Base-by-base conservation (phyloP, 2,888 invertebrate genomes). In the Atherix ibis region DNA sequence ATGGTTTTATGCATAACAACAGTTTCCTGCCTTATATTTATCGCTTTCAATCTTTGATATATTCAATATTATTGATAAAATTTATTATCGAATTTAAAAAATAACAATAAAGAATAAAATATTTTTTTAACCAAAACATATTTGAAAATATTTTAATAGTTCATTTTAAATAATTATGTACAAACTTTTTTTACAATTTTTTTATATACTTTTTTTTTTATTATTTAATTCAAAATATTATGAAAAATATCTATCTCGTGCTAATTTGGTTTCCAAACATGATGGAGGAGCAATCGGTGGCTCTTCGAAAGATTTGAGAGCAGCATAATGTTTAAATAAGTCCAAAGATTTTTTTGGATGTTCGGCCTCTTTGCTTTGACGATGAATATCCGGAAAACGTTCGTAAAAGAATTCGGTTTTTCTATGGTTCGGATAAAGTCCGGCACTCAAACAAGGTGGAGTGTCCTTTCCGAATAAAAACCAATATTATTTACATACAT, bases 171-270 rank as follows among this genome's bases (percentile, higher is more conserved):
- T n/a, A n/a, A n/a, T n/a, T n/a, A n/a, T n/a, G n/a, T n/a, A n/a
- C n/a, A n/a, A n/a, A n/a, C n/a, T n/a, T n/a, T n/a, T n/a, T n/a
- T n/a, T n/a, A n/a, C n/a, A n/a, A n/a, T n/a, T n/a, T n/a, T n/a
- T n/a, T n/a, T n/a, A 8, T 8, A 22, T 22, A 22, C 22, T 22
- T 8, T 22, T 22, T 22, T 22, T 22, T 24, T 24, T n/a, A 9
- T 24, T 9, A 24, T 22, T 9, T 6, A 8, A 22, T 8, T 22
- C 22, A 8, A 22, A 14, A n/a, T n/a, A n/a, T 40, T 43, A 56
- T 1, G 58, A 58, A 35, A 57, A 58, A 37, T 58, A 58, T 37
- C 58, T 58, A 38, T 58, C 49, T 3, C 58, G 46, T n/a, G 44
- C 41, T 18, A 54, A 19, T 2, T 51, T 50, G 50, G 51, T 54